phyloP scores from a whole-genome alignment of 1,140 invertebrate genomes.

The Zaprionus vittiger region DNA sequence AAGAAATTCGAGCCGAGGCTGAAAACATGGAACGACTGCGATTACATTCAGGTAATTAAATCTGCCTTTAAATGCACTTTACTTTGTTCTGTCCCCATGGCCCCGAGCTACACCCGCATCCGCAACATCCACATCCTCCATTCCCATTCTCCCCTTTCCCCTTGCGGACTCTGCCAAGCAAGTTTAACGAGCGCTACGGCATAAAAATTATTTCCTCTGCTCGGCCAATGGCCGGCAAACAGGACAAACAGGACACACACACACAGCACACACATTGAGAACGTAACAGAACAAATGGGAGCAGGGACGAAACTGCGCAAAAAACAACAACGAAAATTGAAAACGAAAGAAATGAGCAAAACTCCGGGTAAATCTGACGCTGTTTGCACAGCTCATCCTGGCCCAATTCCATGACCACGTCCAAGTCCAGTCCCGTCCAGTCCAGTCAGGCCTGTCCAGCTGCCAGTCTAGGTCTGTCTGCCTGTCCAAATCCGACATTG shows the following conservation, averaged over 20 bases:
- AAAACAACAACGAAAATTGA: constrained; percentile 72
- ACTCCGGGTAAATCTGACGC: constrained; percentile 66
- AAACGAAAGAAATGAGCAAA: constrained; percentile 75
- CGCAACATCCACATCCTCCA: constrained; percentile 15
- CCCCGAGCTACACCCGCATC: constrained; percentile 21
- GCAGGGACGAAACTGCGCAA: constrained; percentile 63
- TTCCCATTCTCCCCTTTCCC: constrained; percentile 23
- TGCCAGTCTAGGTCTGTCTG: constrained; percentile 28
- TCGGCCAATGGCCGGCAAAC: constrained; percentile 64
- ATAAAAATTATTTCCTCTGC: constrained; percentile 75
- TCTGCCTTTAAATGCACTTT: constrained; percentile 69
- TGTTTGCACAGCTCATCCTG: constrained; percentile 62
- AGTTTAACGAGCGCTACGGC: constrained; percentile 71
- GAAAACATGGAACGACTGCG: constrained; percentile 92
- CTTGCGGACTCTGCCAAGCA: constrained; percentile 52
- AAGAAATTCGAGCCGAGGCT: constrained; percentile 85
- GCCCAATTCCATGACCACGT: constrained; percentile 33
- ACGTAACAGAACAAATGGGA: constrained; percentile 17
- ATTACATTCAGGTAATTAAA: constrained; percentile 89
- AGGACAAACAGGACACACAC: constrained; percentile 21
- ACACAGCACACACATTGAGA: background rate
- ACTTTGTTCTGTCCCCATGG: constrained; percentile 23
- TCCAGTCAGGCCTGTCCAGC: constrained; percentile 33
- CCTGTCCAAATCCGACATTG: constrained; percentile 49
- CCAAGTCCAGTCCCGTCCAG: constrained; percentile 33